phyloP scores from a whole-genome alignment of 2,797 vertebrate genomes.

The Sebastolobus alascanus region DNA sequence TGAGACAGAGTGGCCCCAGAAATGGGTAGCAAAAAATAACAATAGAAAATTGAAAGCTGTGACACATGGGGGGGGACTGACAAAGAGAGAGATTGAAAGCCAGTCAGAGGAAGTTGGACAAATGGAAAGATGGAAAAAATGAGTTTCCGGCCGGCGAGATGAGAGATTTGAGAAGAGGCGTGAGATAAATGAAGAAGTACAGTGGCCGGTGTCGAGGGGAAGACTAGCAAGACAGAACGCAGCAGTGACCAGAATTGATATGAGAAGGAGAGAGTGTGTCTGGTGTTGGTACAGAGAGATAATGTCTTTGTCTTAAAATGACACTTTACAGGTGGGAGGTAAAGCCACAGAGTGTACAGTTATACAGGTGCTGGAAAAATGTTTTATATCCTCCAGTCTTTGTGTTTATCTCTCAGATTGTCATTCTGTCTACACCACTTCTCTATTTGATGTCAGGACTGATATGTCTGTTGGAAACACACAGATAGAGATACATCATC shows the following conservation, averaged over 20 bases:
- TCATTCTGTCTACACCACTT: constrained; percentile 14
- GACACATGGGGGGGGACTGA: constrained; percentile 49
- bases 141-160: constrained; percentile 34
- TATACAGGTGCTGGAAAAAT: constrained; percentile 6
- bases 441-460: constrained; percentile 3
- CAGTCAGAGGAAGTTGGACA: constrained; percentile 42
- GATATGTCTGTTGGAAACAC: background rate
- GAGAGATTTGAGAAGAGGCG: constrained; percentile 48
- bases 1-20: constrained; percentile 26
- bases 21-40: constrained; percentile 31
- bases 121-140: constrained; percentile 47
- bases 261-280: constrained; percentile 9
- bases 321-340: constrained; percentile 38
- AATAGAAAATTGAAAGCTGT: constrained; percentile 30
- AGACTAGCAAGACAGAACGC: background rate
- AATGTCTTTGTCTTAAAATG: constrained; percentile 38
- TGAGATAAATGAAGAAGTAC: constrained; percentile 67
- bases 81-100: constrained; percentile 51
- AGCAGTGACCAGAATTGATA: constrained; percentile 47
- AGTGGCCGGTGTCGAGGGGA: constrained; percentile 36
- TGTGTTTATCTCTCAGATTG: constrained; percentile 20
- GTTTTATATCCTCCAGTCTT: constrained; percentile 8
- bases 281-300: constrained; percentile 9
- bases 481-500: background rate
- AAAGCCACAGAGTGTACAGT: constrained; percentile 15